These are phyloP conservation scores for Probosciger aterrimus DNA, from an alignment of 2,113 vertebrate species.

Conservation along the genomic window DNA sequence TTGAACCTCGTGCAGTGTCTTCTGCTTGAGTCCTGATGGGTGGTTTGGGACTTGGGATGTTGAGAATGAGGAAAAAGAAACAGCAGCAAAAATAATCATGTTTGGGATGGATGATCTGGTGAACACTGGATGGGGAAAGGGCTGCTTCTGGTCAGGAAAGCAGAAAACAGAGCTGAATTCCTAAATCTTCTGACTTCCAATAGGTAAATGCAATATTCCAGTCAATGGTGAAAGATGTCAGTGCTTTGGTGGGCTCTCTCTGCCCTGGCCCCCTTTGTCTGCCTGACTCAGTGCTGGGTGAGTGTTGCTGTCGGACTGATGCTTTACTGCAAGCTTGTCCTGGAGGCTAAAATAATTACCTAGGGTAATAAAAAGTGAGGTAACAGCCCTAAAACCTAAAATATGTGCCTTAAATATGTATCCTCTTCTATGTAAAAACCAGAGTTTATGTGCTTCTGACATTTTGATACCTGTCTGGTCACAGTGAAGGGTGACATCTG, in stretches of 20 bases:
- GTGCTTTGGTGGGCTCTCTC: background rate
- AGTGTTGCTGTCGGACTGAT: background rate
- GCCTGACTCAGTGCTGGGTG: background rate
- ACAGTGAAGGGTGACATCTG: background rate
- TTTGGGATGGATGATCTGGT: background rate
- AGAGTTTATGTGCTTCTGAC: background rate
- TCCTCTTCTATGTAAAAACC: background rate
- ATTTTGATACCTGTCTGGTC: background rate
- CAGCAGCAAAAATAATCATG: background rate
- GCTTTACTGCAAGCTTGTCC: background rate
- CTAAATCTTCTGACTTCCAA: background rate
- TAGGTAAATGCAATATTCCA: background rate
- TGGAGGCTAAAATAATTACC: background rate
- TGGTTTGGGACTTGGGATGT: background rate
- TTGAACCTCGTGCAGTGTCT: fast-evolving
- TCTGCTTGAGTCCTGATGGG: fast-evolving
- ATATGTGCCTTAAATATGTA: background rate
- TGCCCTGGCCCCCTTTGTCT: background rate
- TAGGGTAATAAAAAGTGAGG: background rate
- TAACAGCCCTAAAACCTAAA: background rate
- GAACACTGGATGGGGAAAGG: fast-evolving
- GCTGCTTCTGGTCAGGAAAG: background rate
- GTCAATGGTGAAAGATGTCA: background rate
- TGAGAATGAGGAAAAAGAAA: background rate
- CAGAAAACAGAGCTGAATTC: background rate